phyloP scores from a whole-genome alignment of 2,888 invertebrate species.

The Fragum whitleyi region DNA sequence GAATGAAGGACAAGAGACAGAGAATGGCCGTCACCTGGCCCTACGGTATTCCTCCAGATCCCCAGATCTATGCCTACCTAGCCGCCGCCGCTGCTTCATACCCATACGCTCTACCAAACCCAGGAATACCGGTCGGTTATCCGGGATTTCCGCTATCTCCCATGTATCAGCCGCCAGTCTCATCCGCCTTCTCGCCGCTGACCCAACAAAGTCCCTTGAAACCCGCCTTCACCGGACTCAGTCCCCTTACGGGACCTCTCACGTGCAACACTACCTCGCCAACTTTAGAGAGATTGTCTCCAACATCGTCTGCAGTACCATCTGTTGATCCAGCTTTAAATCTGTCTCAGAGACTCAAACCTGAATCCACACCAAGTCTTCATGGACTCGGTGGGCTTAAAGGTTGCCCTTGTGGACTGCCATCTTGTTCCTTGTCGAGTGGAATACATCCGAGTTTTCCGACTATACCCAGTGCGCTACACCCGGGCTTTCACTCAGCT shows the following conservation, averaged over 20 bases:
- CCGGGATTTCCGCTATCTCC: conserved; percentile 63
- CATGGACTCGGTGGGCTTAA: conserved; percentile 56
- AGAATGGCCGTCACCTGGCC: conserved; percentile 98
- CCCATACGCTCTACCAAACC: conserved; percentile 72
- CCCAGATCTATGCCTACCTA: conserved; percentile 94
- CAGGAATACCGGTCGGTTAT: conserved; percentile 61
- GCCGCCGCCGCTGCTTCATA: conserved; percentile 91
- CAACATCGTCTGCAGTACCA: conserved; percentile 32
- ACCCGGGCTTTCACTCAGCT: conserved; percentile 56
- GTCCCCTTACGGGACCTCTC: conserved; percentile 47
- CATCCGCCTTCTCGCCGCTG: conserved; percentile 69
- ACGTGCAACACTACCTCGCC: conserved; percentile 32
- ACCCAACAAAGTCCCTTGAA: conserved; percentile 60
- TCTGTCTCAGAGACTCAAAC: conserved; percentile 58
- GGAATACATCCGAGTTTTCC: conserved; percentile 61
- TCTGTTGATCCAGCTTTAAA: conserved; percentile 40
- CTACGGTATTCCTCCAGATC: conserved; percentile 91
- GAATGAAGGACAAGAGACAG: conserved; percentile 99
- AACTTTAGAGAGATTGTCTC: conserved; percentile 56
- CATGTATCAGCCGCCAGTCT: conserved; percentile 60
- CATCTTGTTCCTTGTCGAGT: conserved; percentile 52
- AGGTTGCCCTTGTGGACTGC: conserved; percentile 61
- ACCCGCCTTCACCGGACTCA: conserved; percentile 61
- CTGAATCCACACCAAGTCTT: conserved; percentile 26
- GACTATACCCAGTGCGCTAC: conserved; percentile 48